Base-by-base conservation (phyloP, 2,888 invertebrate genomes). In the Mermis nigrescens region DNA sequence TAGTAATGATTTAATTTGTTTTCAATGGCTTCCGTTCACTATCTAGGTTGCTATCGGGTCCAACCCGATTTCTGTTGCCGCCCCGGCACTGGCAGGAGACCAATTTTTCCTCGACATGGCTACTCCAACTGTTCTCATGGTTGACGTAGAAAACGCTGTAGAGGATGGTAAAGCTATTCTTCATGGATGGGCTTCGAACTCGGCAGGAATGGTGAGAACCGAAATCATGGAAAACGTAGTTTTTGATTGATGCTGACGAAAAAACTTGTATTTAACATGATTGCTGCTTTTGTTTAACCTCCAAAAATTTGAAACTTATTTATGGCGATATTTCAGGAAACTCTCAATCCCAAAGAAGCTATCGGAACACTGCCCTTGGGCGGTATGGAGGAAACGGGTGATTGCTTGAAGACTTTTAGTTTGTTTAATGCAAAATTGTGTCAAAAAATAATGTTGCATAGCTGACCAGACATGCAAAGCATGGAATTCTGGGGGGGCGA, bases 101-200 rank as follows among this genome's bases (percentile, higher is more conserved):
- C 78, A 80, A 31, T 89, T 90, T 73, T 80, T 87, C 4, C 75
- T 94, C 60, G 94, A 94, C 71, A 92, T 94, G 91, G 92, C 92
- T 0, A 91, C 92, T 0, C 86, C 91, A 0, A 82, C 87, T 0
- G 91, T 89, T 0, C 87, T 92, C 1, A 79, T 91, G 22, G 94
- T 92, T 51, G 94, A 92, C 79, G 29, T 53, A 63, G 92, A 94
- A 78, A 80, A 91, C 59, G 82, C 85, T 63, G 76, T 80, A 31
- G 79, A 86, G 0, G 87, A 89, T 76, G 80, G 80, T 0, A 80
- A 82, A 62, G 76, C 81, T 0, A 79, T 92, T 63, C 91, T 91
- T 0, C 70, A 75, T 31, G 87, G 89, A 1, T 94, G 92, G 92
- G 91, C 89, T 0, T 80, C 82, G 64, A 83, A 81, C 66, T 78